phyloP scores from a whole-genome alignment of 2,113 vertebrate species.

The Calcarius ornatus region DNA sequence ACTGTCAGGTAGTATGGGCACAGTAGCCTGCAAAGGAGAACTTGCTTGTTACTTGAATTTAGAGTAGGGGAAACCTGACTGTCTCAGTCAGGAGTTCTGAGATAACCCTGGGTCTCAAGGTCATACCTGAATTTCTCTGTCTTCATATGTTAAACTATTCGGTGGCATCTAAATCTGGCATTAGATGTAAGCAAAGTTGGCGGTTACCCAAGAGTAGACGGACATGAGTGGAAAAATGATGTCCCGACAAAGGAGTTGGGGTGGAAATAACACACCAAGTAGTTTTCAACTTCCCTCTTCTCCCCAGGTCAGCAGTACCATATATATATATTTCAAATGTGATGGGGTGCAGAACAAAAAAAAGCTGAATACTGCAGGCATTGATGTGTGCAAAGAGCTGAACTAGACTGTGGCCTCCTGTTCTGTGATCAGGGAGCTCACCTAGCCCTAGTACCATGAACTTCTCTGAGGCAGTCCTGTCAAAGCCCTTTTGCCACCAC shows the following conservation, averaged over 20 bases:
- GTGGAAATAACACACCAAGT: background rate
- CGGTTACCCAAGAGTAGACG: background rate
- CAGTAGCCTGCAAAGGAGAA: background rate
- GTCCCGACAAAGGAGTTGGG: background rate
- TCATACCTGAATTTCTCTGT: background rate
- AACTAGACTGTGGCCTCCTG: background rate
- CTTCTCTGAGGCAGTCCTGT: background rate
- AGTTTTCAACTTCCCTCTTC: background rate
- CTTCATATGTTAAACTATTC: background rate
- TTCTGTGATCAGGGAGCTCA: background rate
- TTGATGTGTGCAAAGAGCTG: background rate
- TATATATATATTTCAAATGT: background rate
- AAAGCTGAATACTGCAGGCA: background rate
- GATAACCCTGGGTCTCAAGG: background rate
- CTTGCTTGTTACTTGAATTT: background rate
- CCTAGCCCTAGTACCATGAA: background rate
- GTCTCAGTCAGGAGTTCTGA: background rate
- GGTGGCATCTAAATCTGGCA: background rate
- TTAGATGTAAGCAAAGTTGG: background rate
- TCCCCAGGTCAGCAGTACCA: background rate
- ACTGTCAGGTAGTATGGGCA: background rate
- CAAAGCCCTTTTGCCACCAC: background rate
- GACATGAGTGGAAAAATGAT: background rate
- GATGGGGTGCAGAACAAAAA: background rate
- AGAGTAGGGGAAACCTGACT: background rate